Evolutionary conservation across 2,797 vertebrate genomes (phyloP).

Genomic region (Cyclopterus lumpus): DNA sequence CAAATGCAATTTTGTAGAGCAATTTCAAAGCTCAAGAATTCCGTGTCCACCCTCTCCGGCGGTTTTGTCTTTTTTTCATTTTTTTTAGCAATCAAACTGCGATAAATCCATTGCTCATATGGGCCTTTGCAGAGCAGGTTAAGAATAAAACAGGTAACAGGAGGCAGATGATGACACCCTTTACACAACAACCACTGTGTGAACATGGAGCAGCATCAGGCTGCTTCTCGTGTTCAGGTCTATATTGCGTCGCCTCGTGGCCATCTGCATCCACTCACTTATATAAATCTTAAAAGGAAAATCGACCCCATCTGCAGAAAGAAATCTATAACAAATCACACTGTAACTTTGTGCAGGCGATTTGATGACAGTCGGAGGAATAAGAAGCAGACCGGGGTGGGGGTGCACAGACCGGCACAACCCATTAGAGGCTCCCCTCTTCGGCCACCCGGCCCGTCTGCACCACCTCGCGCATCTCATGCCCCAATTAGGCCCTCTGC

Average conservation of each 20-base stretch:
- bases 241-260: constrained; percentile 36
- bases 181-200: constrained; percentile 30
- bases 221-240: constrained; percentile 34
- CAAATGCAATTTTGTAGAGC: constrained; percentile 97
- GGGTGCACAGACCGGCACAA: constrained; percentile 45
- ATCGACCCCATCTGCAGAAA: constrained; percentile 95
- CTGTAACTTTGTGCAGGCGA: constrained; percentile 92
- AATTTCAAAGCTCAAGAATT: constrained; percentile 89
- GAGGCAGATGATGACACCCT: constrained; percentile 47
- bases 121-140: constrained; percentile 54
- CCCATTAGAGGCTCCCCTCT: constrained; percentile 77
- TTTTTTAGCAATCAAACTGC: constrained; percentile 77
- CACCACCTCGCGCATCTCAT: constrained; percentile 89
- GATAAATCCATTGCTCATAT: constrained; percentile 78
- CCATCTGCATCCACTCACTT: constrained; percentile 90
- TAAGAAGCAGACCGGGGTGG: constrained; percentile 81
- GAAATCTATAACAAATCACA: constrained; percentile 93
- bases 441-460: constrained; percentile 80
- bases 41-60: constrained; percentile 74
- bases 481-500: constrained; percentile 93
- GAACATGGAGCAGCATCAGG: constrained; percentile 19
- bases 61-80: constrained; percentile 74
- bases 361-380: constrained; percentile 92
- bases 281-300: constrained; percentile 94
- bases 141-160: constrained; percentile 36